These are phyloP conservation scores for Sinocyclocheilus rhinocerous DNA, from an alignment of 2,113 vertebrate species.

Conservation along the genomic window DNA sequence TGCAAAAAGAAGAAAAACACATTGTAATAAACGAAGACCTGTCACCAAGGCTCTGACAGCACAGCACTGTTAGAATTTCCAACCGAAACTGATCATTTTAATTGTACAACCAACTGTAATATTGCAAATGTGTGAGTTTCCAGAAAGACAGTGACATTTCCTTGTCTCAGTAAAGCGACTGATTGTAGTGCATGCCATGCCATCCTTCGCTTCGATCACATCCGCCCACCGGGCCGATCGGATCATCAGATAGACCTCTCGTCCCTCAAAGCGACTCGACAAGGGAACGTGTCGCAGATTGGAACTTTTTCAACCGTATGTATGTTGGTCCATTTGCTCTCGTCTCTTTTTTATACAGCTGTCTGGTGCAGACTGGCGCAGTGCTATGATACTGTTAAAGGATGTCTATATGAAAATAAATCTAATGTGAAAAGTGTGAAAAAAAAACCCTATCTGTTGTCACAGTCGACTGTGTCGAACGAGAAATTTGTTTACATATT, in stretches of 20 bases:
- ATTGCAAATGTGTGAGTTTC: slow-evolving; percentile 60
- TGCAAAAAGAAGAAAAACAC: slow-evolving; percentile 68
- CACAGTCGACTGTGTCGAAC: slow-evolving; percentile 95
- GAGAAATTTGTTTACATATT: slow-evolving; percentile 98
- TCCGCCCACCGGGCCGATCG: slow-evolving; percentile 65
- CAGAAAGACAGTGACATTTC: slow-evolving; percentile 64
- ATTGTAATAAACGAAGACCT: slow-evolving; percentile 67
- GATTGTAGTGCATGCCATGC: slow-evolving; percentile 81
- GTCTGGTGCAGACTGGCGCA: slow-evolving; percentile 86
- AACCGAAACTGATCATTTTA: slow-evolving; percentile 63
- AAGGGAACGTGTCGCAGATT: slow-evolving; percentile 68
- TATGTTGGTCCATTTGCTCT: slow-evolving; percentile 75
- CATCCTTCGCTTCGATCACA: slow-evolving; percentile 61
- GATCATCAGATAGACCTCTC: slow-evolving; percentile 61
- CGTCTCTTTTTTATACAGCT: slow-evolving; percentile 76
- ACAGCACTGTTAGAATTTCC: slow-evolving; percentile 56
- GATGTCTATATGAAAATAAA: slow-evolving; percentile 90
- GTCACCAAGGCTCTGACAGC: slow-evolving; percentile 57
- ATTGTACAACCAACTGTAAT: slow-evolving; percentile 66
- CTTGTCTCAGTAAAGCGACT: slow-evolving; percentile 72
- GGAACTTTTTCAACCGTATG: slow-evolving; percentile 71
- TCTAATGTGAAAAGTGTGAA: slow-evolving; percentile 89
- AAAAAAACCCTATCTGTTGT: slow-evolving; percentile 83
- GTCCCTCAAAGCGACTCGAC: slow-evolving; percentile 41
- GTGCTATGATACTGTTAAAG: slow-evolving; percentile 85